phyloP scores from a whole-genome alignment of 2,113 vertebrate species.

The Paramormyrops kingsleyae region DNA sequence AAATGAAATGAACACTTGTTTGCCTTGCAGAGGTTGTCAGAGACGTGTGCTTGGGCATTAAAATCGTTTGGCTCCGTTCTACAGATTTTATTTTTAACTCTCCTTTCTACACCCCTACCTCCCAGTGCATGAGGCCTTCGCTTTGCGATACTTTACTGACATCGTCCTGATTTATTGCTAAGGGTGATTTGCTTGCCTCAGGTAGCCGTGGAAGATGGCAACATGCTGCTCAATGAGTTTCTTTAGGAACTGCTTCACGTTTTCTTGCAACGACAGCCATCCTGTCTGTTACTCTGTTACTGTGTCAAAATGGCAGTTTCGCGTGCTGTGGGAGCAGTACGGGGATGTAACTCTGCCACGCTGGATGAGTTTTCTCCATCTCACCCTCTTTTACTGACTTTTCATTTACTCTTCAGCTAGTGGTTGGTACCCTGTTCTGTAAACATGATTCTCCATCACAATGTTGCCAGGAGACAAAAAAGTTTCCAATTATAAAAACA shows the following conservation, averaged over 20 bases:
- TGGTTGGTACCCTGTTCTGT: background rate
- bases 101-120: background rate
- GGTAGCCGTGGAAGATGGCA: background rate
- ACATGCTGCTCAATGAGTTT: background rate
- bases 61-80: background rate
- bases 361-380: background rate
- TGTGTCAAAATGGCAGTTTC: background rate
- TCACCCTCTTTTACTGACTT: background rate
- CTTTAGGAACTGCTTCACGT: background rate
- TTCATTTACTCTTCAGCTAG: background rate
- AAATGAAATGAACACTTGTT: background rate
- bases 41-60: background rate
- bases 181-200: background rate
- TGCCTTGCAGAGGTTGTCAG: background rate
- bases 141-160: background rate
- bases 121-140: background rate
- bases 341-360: background rate
- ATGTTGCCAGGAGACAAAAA: background rate
- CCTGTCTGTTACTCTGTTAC: background rate
- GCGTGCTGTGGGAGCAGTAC: too few species aligned
- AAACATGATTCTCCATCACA: background rate
- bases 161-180: background rate
- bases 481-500: background rate
- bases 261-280: background rate
- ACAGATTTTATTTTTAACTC: background rate